Evolutionary conservation across 2,113 vertebrate genomes (phyloP), one percentile per base, ranked within the genome.

Genomic region (Oostethus manadensis): DNA sequence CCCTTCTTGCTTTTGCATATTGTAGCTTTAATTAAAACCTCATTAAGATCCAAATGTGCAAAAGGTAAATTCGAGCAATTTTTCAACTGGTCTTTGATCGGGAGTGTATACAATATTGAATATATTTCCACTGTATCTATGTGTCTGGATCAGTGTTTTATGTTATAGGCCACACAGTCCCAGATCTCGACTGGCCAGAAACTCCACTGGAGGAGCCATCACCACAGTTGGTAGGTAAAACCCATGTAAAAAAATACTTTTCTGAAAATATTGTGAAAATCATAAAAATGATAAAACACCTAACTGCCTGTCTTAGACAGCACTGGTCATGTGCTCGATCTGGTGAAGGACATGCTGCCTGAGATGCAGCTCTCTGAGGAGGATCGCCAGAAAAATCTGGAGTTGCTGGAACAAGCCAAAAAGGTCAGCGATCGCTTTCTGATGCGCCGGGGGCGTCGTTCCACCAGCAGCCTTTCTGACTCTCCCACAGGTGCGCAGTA

Each of bases 361-460:
- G 93, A 99, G 48, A 78, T 94, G 73, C 90, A 89, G 87, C 93
- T 99, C 65, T 95, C 94, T n/a, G 93, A 96, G 26, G 93, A 97
- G 67, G 96, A 99, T 68, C 93, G 93, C 65, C 93, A 90, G 88
- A 98, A 93, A 84, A 99, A 99, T 80, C 85, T 98, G 73, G 93
- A 97, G 18, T 87, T 99, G 58, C 86, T 99, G 51, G 94, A 97
- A 81, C 94, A 98, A 88, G 96, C 96, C 58, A 98, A 95, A 86
- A 92, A 86, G 78, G 94, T 91, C 83, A 98, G 94, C 0, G 94
- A 97, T 74, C 90, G 91, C 21, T 98, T 99, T 78, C 86, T 98
- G 53, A 91, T 82, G 2, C 92, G 97, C 18, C 90, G 94, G 0
- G 94, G 95, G 20, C 93, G 97, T 9, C 91, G 92, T 59, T 97